Percentiles rank a stretch among this genome's conserved stretches.
Evolutionary conservation across 2,797 vertebrate species (phyloP).

Genomic region (Cephalopachus bancanus): DNA sequence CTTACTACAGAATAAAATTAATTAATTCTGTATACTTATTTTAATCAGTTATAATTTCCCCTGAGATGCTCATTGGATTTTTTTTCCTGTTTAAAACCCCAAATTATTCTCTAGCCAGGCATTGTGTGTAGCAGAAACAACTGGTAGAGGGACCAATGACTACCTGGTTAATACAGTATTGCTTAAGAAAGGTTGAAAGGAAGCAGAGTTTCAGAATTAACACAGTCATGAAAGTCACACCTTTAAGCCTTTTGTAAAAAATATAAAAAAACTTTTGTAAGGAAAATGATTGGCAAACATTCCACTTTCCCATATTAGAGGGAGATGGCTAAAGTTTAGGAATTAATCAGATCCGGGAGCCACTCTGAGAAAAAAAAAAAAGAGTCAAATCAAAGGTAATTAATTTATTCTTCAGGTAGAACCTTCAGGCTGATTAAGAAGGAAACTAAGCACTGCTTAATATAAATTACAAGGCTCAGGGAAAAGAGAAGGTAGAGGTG

Average conservation of each 20-base stretch:
- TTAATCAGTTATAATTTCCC: not conserved
- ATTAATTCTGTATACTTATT: conserved; percentile 6
- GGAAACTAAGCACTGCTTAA: not conserved
- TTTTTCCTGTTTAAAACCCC: conserved; percentile 45
- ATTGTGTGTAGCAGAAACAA: not conserved
- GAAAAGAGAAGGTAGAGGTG: not conserved
- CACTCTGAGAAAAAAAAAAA: conserved; percentile 52
- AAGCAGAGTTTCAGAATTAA: not conserved
- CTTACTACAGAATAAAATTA: not conserved
- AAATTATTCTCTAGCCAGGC: not conserved
- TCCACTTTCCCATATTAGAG: not conserved
- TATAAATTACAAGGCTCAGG: not conserved
- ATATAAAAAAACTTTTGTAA: not conserved
- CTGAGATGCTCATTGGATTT: not conserved
- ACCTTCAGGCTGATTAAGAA: not conserved
- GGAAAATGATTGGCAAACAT: conserved; percentile 32
- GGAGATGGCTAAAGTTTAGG: conserved; percentile 19
- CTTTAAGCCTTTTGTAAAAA: not conserved
- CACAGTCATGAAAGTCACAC: not conserved
- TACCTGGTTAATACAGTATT: not conserved
- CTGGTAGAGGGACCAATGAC: not conserved
- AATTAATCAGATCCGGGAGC: conserved; percentile 58
- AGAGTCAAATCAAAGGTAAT: conserved; percentile 49
- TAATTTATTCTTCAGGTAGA: conserved; percentile 39
- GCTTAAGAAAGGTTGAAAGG: not conserved